A percentile compares a stretch with the other conserved stretches of the same genome.
Conservation (phyloP, 2,113 vertebrate species). For the Catharus minimus region DNA sequence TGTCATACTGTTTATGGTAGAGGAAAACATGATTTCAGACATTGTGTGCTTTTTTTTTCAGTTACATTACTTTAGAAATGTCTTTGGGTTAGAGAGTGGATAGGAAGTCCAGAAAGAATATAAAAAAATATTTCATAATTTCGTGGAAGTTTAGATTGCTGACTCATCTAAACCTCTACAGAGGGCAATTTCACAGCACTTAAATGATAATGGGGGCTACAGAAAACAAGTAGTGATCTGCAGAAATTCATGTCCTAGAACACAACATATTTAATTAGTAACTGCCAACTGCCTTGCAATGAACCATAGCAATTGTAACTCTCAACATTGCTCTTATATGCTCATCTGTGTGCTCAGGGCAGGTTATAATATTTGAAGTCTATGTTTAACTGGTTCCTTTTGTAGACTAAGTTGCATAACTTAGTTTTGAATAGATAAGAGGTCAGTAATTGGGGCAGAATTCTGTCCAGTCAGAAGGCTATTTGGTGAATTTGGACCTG, state of each 20-base stretch:
- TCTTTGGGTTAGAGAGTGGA: neutral
- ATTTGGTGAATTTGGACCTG: neutral
- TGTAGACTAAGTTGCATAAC: neutral
- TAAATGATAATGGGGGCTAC: neutral
- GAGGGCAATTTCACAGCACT: neutral
- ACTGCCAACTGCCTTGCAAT: neutral
- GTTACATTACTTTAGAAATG: neutral
- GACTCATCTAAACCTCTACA: neutral
- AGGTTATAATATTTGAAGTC: neutral
- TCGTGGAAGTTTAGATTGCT: neutral
- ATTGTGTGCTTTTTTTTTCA: neutral
- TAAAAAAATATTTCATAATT: neutral
- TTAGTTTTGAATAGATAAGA: neutral
- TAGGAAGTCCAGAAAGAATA: neutral
- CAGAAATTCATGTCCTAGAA: neutral
- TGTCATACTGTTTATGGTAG: neutral
- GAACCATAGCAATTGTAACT: neutral
- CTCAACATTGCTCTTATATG: neutral
- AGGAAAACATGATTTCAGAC: neutral
- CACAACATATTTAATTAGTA: neutral
- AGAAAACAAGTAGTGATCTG: neutral
- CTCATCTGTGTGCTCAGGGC: neutral
- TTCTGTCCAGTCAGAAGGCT: neutral
- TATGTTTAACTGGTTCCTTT: neutral
- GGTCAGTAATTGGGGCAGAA: neutral